These are phyloP conservation scores for Mythimna vitellina DNA, from an alignment of 2,888 invertebrate species.

Conservation along the genomic window DNA sequence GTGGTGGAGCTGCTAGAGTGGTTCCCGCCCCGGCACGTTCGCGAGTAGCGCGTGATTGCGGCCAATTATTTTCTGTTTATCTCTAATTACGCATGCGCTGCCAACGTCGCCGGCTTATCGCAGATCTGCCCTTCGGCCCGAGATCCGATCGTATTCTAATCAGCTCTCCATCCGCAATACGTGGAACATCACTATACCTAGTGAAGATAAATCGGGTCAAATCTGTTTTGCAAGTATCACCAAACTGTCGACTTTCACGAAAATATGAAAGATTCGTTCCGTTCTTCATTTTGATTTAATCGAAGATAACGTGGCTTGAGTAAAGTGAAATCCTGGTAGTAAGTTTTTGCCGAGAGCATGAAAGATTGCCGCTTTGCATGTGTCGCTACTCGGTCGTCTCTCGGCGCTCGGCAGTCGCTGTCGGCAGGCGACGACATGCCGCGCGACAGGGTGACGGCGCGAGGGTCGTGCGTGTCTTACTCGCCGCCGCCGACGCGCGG, in stretches of 20 bases:
- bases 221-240: conserved; percentile 67
- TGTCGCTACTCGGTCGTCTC: conserved; percentile 51
- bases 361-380: conserved; percentile 73
- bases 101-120: conserved; percentile 87
- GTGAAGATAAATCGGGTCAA: conserved; percentile 75
- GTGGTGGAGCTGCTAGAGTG: conserved; percentile 60
- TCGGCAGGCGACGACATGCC: conserved; percentile 51
- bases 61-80: conserved; percentile 91
- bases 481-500: conserved; percentile 66
- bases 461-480: conserved; percentile 78
- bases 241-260: conserved; percentile 71
- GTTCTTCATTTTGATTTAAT: conserved; percentile 76
- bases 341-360: conserved; percentile 72
- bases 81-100: conserved; percentile 90
- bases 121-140: conserved; percentile 88
- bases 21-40: conserved; percentile 81
- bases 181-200: conserved; percentile 79
- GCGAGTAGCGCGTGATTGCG: conserved; percentile 86
- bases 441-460: conserved; percentile 71
- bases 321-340: conserved; percentile 75
- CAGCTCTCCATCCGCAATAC: conserved; percentile 85
- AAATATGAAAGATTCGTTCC: conserved; percentile 76
- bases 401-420: conserved; percentile 42
- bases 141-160: conserved; percentile 88
- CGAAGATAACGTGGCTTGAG: conserved; percentile 72